phyloP scores from a whole-genome alignment of 2,797 vertebrate genomes.

The Meriones psammophilus region DNA sequence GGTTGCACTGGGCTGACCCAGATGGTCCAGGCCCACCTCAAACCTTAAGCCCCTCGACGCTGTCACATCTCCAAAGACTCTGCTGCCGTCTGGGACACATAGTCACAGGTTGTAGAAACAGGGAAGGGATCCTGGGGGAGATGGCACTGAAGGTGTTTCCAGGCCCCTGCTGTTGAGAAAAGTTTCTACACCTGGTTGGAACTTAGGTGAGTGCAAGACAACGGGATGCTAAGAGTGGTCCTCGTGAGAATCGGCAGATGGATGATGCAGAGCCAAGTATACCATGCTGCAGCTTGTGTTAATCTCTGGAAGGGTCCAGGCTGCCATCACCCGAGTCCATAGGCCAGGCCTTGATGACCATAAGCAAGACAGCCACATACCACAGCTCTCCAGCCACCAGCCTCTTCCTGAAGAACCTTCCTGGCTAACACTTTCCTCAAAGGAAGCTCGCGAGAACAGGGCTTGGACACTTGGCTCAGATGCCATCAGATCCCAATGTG shows the following conservation, averaged over 20 bases:
- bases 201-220: background rate
- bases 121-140: background rate
- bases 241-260: background rate
- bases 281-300: background rate
- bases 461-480: background rate
- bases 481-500: background rate
- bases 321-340: accelerated
- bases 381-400: background rate
- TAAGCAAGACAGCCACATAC: background rate
- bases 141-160: accelerated
- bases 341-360: background rate
- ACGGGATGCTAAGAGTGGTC: accelerated
- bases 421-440: background rate
- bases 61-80: background rate
- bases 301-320: accelerated
- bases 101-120: too few relatives aligned
- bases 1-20: background rate
- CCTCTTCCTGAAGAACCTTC: background rate
- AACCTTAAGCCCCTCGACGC: background rate
- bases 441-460: background rate
- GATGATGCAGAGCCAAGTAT: background rate
- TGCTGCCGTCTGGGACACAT: background rate
- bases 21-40: background rate
- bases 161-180: background rate
- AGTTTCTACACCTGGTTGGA: background rate